A percentile compares a stretch with the other conserved stretches of the same genome.
phyloP scores from a whole-genome alignment of 2,888 invertebrate genomes.

The Trissonchulus sp. region DNA sequence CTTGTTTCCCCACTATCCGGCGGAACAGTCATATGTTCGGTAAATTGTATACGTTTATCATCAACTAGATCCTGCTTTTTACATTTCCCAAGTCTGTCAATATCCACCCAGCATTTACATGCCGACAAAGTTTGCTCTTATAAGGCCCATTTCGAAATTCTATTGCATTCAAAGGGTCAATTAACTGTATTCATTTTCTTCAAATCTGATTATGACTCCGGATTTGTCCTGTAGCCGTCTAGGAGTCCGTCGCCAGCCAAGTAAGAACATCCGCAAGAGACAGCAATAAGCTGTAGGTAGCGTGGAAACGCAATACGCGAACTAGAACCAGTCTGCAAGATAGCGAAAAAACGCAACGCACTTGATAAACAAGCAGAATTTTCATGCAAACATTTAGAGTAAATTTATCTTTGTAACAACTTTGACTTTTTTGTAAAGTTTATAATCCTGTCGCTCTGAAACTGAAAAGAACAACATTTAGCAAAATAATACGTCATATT shows the following conservation, averaged over 20 bases:
- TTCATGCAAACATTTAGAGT: too few species aligned
- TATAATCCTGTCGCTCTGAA: too few species aligned
- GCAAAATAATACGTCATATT: too few species aligned
- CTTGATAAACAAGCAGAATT: too few species aligned
- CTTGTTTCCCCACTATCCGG: background rate
- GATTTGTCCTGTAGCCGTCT: background rate
- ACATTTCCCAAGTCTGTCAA: background rate
- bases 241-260: background rate
- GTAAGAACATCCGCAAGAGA: slow-evolving; percentile 1
- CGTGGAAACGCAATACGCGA: too few species aligned
- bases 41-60: background rate
- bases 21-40: background rate
- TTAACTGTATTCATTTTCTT: background rate
- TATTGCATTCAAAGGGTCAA: background rate
- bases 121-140: background rate
- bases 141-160: background rate
- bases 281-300: background rate
- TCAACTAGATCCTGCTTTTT: background rate
- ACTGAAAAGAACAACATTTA: too few species aligned
- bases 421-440: too few species aligned
- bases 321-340: too few species aligned
- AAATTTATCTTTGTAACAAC: too few species aligned
- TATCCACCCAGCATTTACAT: background rate
- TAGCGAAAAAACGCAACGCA: too few species aligned
- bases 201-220: background rate